Percentiles rank a stretch among this genome's conserved stretches.
Conservation (phyloP, 1,140 invertebrate genomes). For the Sesamia nonagrioides region DNA sequence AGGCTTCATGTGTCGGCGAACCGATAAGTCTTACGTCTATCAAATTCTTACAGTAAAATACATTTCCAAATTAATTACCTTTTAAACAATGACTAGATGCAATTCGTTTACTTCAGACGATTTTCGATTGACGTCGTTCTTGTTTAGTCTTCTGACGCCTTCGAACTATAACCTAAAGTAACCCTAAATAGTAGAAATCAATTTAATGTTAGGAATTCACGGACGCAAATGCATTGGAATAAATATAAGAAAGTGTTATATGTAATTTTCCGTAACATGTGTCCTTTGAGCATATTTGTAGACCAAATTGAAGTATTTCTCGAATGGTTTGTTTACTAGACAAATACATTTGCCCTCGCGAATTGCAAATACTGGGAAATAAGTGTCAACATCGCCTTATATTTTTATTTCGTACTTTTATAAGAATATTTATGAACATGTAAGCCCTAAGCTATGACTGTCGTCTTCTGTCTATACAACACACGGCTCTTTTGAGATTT, state of each 20-base stretch:
- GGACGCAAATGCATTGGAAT: not conserved
- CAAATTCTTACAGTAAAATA: slow-evolving; percentile 42
- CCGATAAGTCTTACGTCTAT: slow-evolving; percentile 36
- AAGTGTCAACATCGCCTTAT: slow-evolving; percentile 15
- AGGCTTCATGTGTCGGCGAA: slow-evolving; percentile 61
- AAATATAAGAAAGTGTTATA: not conserved
- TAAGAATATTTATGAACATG: slow-evolving; percentile 13
- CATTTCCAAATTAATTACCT: slow-evolving; percentile 38
- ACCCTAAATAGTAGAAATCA: slow-evolving; percentile 18
- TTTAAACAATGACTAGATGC: slow-evolving; percentile 50
- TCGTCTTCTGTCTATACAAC: slow-evolving; percentile 80
- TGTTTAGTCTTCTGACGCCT: slow-evolving; percentile 34
- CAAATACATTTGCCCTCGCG: slow-evolving; percentile 17
- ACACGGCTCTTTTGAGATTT: slow-evolving; percentile 80
- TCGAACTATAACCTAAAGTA: slow-evolving; percentile 34
- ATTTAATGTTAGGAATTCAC: slow-evolving; percentile 20
- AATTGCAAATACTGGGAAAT: slow-evolving; percentile 26
- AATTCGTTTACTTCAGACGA: slow-evolving; percentile 54
- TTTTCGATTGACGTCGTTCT: slow-evolving; percentile 53
- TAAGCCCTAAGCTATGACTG: slow-evolving; percentile 68
- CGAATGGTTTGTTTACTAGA: slow-evolving; percentile 4
- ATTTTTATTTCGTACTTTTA: slow-evolving; percentile 36
- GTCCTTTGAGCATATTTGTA: slow-evolving; percentile 11
- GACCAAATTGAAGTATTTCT: slow-evolving; percentile 23
- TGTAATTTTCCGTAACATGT: slow-evolving; percentile 12